Base-by-base conservation (phyloP, 2,888 invertebrate species). In the Sepioteuthis lessoniana region DNA sequence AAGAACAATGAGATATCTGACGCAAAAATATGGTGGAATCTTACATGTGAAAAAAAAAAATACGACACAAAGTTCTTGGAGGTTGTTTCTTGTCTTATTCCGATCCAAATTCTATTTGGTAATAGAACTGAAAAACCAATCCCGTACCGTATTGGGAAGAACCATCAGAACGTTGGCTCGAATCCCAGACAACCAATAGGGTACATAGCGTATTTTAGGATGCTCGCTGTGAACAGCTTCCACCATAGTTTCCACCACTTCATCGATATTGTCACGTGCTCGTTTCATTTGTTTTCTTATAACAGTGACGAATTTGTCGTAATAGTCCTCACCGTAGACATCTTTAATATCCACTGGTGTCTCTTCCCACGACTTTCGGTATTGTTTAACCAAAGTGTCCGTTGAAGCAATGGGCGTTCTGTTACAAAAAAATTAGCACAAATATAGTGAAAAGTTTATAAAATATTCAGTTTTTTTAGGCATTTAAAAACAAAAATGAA, bases 281-380 rank as follows among this genome's bases (percentile, higher is more conserved):
- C 96, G 95, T 55, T 95, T 95, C 95, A 96, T 96, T 93, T 96
- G 96, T n/a, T 94, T 90, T 19, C 95, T 94, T 92, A 96, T 96
- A 93, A 95, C 96, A 91, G 95, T 94, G 35, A 96, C 94, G 94
- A 96, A 96, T 16, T 96, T 96, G 93, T 96, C 96, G 94, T 96
- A 96, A 94, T 96, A 96, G 94, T 96, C 96, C 60, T 96, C 96
- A 13, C 96, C 96, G 90, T 96, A 96, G 38, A 96, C 96, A 8
- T 96, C 95, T 93, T 96, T 96, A 31, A 96, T 95, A 76, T 96
- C 96, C 31, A 95, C 95, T 42, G 96, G 96, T 0, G 96, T 96
- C 94, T 96, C 96, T 90, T 96, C 96, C 96, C 96, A 96, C 1
- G 96, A 96, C 95, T 96, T 96, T 91, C 96, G 95, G 94, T 96